Base-by-base conservation (phyloP, 1,140 invertebrate genomes). In the Chymomyza costata region DNA sequence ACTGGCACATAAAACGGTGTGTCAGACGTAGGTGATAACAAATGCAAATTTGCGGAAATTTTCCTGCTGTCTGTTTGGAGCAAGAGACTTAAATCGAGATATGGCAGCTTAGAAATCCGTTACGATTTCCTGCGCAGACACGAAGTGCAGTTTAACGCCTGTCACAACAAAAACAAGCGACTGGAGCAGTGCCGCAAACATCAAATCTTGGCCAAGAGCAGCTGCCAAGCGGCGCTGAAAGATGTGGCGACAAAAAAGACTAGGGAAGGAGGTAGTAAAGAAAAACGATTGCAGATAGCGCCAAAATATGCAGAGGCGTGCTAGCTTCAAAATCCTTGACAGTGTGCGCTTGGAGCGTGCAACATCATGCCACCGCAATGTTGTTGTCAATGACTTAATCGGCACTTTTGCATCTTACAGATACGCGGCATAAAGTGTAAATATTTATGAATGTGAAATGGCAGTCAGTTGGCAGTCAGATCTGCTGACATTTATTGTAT, bases 31-130 rank as follows among this genome's bases (percentile, higher is more conserved):
- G 56, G 74, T 80, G 74, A 80, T 80, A 80, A 81, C 67, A 50
- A 80, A 68, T 71, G 73, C 40, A 67, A 68, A 73, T 56, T 73
- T 71, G 51, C 59, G 68, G 67, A 73, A 80, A 63, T 49, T 74
- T 64, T 64, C n/a, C 28, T 55, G 58, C 46, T 61, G 52, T 25
- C 43, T 46, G 14, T 40, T 19, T 47, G 6, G 32, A n/a, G 25
- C 14, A 40, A 17, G 34, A 41, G 34, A 52, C 48, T 19, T 37
- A 57, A 51, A 39, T 56, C 52, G 10, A 56, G 58, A 56, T 40
- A 45, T 51, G 14, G 14, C 17, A 51, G 35, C 18, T 16, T 28
- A 30, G 57, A 70, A 52, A 58, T 64, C 66, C 67, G 59, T 54
- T 73, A 60, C 44, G 51, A 56, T 78, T 76, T 64, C 64, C 60